Base-by-base conservation (phyloP, 2,888 invertebrate genomes). In the Cylindroiulus punctatus region DNA sequence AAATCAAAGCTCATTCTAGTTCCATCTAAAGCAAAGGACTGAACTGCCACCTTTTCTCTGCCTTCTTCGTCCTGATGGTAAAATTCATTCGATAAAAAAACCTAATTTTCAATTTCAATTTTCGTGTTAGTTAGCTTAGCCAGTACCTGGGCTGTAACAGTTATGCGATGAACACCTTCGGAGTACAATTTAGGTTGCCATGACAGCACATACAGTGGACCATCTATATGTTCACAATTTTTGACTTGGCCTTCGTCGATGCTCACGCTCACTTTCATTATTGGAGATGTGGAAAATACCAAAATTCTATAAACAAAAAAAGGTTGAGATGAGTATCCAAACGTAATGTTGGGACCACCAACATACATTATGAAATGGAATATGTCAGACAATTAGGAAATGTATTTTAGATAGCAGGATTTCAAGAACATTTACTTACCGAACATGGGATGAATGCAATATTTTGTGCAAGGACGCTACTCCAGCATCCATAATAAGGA, bases 21-120 rank as follows among this genome's bases (percentile, higher is more conserved):
- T 3, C 94, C 95, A 91, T 97, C 96, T 87, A 97, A 90, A 19
- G 96, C 93, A 92, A 97, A 97, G 84, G 93, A 93, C 90, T 96
- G 96, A n/a, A 91, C 91, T 85, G 94, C 89, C 90, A 91, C 88
- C 40, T 85, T 86, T 8, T 87, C 87, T 65, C 89, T 88, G n/a
- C 90, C 90, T 81, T 88, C 88, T 8, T 44, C 85, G 88, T 90
- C 90, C 93, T 93, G 88, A 87, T 91, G 91, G 86, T 85, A 81
- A 52, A 81, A n/a, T 81, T 22, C 32, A 19, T 22, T 30, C 1
- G n/a, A 83, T 83, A 40, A 84, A 8, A 57, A 57, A 57, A 57
- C 22, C n/a, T 57, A 44, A n/a, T 44, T n/a, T 47, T 84, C 22
- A 17, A 5, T 40, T 44, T 30, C 44, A 81, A 30, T 19, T 19